phyloP scores from a whole-genome alignment of 2,797 vertebrate species.

The Sorex maritimensis region DNA sequence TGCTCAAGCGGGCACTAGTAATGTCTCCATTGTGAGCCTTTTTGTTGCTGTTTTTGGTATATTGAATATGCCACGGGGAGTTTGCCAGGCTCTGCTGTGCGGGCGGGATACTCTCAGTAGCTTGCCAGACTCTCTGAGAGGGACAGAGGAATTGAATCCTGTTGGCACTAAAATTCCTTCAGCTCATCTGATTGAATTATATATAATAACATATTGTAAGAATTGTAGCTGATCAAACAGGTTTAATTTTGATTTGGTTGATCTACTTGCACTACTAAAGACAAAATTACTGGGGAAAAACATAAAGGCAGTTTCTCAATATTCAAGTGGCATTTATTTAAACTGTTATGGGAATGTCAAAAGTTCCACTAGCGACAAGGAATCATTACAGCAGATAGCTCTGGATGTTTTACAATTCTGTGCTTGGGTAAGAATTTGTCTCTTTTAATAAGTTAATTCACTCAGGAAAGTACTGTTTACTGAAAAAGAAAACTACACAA shows the following conservation, averaged over 20 bases:
- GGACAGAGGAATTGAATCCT: no score
- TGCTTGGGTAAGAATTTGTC: constrained; percentile 31
- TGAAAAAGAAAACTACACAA: constrained; percentile 44
- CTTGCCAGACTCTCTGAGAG: no score
- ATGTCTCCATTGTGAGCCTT: no score
- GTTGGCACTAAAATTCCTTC: neutral
- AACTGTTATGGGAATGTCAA: constrained; percentile 64
- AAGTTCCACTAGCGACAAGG: constrained; percentile 52
- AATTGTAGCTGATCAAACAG: neutral
- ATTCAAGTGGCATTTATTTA: constrained; percentile 72
- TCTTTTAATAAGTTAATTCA: constrained; percentile 55
- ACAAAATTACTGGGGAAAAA: constrained; percentile 63
- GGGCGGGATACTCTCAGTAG: no score
- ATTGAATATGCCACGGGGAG: no score
- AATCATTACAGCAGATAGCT: constrained; percentile 33
- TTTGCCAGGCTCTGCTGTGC: no score
- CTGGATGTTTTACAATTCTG: constrained; percentile 49
- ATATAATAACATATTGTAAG: neutral
- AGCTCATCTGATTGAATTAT: constrained; percentile 39
- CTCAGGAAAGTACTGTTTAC: constrained; percentile 52
- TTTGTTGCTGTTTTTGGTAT: no score
- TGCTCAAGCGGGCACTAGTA: no score
- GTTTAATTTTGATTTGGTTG: constrained; percentile 63
- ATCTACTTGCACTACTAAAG: constrained; percentile 48
- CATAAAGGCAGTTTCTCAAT: constrained; percentile 35